Evolutionary conservation across 2,113 vertebrate genomes (phyloP), one percentile per base, ranked within the genome.

Genomic region (Cariama cristata): DNA sequence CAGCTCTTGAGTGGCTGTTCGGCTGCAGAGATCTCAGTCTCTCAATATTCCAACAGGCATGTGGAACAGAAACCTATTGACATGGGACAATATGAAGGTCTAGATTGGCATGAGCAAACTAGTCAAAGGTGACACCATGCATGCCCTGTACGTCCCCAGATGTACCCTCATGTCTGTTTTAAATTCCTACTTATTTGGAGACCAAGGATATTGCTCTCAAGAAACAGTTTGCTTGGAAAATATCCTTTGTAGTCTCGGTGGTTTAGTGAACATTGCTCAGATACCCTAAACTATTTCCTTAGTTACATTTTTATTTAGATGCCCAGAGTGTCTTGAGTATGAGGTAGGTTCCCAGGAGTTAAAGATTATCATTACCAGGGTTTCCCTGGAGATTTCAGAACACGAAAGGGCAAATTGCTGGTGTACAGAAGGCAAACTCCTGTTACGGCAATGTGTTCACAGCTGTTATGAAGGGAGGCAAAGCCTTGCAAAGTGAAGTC

Each of bases 381-480:
- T 91, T 93, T 82, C 87, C 89, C 93, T 74, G 77, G 67, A 72
- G 73, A 88, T 90, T 93, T 91, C 83, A 90, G 72, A 93, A 86
- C 16, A 77, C 1, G 6, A 95, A 96, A 96, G 53, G 60, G 81
- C 76, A 96, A 94, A 91, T 67, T 86, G 75, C 90, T 88, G 91
- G 63, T 56, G 32, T 94, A 59, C 73, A 91, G 91, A 92, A 93
- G 30, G 73, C 38, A 97, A 96, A 66, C 14, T 92, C 71, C 85
- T 87, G 74, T 82, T 93, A 91, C 23, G n/a, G 79, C 88, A 82
- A 86, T 15, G 4, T 88, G 77, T 91, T 63, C 80, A 76, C 95
- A 97, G 97, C 96, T 97, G 91, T 93, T 96, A 86, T 2, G 14
- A 97, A 93, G 75, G 56, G 81, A 94, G 93, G 74, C 58, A 91